Evolutionary conservation across 23 tunicate genomes (phyloP), one percentile per base, ranked within the genome.

Genomic region (Halocynthia roretzi): DNA sequence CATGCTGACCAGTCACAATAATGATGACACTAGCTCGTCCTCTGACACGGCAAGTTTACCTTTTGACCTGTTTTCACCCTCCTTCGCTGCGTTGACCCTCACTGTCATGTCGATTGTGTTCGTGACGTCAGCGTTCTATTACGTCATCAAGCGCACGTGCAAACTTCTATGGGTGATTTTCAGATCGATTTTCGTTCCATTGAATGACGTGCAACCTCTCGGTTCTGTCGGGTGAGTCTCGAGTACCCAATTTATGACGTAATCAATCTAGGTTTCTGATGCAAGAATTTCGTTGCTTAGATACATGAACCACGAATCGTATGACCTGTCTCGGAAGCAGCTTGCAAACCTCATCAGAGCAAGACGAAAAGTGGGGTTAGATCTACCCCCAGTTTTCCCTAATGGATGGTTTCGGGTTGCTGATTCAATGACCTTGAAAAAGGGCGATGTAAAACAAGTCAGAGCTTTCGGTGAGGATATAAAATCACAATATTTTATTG

Each of bases 381-480:
- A 92, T 68, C 53, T 92, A 50, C 98, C 98, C 17, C 98, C 98
- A 5, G 89, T 92, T 58, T 92, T 70, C 69, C 98, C 98, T 7
- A 92, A 92, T 64, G 98, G 98, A n/a, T 92, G 98, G 98, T 92
- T 92, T 75, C 87, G 86, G 19, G 61, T 92, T 2, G 10, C 86
- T 73, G 98, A 92, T 56, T 70, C 83, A 57, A 63, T 19, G 72
- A 79, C 72, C 19, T 62, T 92, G 12, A 65, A 64, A n/a, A 67
- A 61, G 54, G 92, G 91, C 7, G 78, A 92, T 78, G 98, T 92
- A 7, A 92, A 92, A 74, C 87, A 92, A 82, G 91, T 92, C 17
- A 65, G 76, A 10, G 87, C 85, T 0, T 8, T 92, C 18, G 98
- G 98, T 92, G 44, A 78, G 91, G 54, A 14, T 6, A 2, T 72